A percentile compares a stretch with the other conserved stretches of the same genome.
These are phyloP conservation scores for Leptopilina clavipes DNA, from an alignment of 1,140 invertebrate genomes.

Conservation along the genomic window DNA sequence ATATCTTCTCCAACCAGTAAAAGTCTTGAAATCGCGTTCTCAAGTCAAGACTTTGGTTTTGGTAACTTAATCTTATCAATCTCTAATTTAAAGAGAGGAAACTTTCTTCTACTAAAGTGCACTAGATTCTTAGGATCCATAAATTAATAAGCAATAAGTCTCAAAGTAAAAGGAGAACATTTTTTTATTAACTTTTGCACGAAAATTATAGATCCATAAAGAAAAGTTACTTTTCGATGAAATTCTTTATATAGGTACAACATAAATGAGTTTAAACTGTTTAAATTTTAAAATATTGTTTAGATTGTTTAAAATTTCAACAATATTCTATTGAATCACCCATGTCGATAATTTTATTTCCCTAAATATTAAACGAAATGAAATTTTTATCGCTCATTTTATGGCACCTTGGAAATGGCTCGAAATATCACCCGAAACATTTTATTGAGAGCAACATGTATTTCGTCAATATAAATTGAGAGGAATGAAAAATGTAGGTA, in stretches of 20 bases:
- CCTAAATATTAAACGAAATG: conserved; percentile 7
- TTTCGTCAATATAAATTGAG: neutral
- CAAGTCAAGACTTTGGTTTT: conserved; percentile 28
- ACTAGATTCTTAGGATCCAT: neutral
- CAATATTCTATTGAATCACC: neutral
- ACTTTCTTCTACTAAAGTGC: conserved; percentile 23
- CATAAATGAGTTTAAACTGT: neutral
- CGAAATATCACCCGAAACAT: conserved; percentile 6
- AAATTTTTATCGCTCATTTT: conserved; percentile 36
- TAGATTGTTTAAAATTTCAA: neutral
- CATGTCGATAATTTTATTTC: neutral
- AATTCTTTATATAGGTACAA: neutral
- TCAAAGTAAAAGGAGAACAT: neutral
- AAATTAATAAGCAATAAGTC: conserved; percentile 12
- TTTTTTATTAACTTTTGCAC: neutral
- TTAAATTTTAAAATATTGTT: too few relatives aligned
- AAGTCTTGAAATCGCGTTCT: conserved; percentile 22
- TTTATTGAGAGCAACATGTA: conserved; percentile 9
- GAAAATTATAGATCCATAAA: conserved; percentile 2
- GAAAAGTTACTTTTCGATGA: neutral
- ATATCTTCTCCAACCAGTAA: conserved; percentile 7
- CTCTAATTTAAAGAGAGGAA: neutral
- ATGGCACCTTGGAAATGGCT: conserved; percentile 17
- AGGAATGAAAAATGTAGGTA: too few relatives aligned
- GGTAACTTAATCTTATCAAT: conserved; percentile 23